Evolutionary conservation across 2,888 invertebrate genomes (phyloP), one percentile per base, ranked within the genome.

Genomic region (Ptilodon capucinus): DNA sequence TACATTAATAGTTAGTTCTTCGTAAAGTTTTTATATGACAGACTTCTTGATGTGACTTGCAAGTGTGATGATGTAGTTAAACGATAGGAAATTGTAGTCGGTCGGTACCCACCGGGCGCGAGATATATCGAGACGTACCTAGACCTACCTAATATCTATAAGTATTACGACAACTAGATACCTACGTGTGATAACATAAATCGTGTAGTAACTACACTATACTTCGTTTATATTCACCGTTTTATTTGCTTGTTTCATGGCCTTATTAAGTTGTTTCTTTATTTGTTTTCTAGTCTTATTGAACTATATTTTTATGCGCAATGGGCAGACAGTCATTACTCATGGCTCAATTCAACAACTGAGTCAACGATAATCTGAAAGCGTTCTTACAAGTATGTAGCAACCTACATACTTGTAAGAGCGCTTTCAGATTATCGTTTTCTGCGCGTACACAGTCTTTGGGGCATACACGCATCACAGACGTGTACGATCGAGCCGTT

Each of bases 171-270:
- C 62, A 64, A 68, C 60, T 69, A 57, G 52, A 62, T 73, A 64
- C 55, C n/a, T 74, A 70, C 71, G 84, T 85, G 87, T 88, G 86
- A 86, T 87, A 67, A 86, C 76, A 74, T 79, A 71, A 71, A 64
- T 79, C 74, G 87, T 89, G 89, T 90, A 88, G 89, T 74, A 84
- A 86, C 86, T 88, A 86, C 86, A 87, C 86, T 86, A n/a, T n/a
- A 87, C 86, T 88, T 90, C 87, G 84, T 82, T 78, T 82, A 74
- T 79, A 76, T 71, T 65, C 63, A 71, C 68, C 68, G 68, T 77
- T 80, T 76, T 77, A 78, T 66, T 80, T 76, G 81, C 79, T 82
- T 82, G 66, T 79, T 84, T 86, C 86, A 86, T 81, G 70, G 57
- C 57, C 60, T 78, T 76, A 73, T 83, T 84, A 72, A 70, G 67